Evolutionary conservation across 2,113 vertebrate species (phyloP), one percentile per base, ranked within the genome.

Genomic region (Labrus mixtus): DNA sequence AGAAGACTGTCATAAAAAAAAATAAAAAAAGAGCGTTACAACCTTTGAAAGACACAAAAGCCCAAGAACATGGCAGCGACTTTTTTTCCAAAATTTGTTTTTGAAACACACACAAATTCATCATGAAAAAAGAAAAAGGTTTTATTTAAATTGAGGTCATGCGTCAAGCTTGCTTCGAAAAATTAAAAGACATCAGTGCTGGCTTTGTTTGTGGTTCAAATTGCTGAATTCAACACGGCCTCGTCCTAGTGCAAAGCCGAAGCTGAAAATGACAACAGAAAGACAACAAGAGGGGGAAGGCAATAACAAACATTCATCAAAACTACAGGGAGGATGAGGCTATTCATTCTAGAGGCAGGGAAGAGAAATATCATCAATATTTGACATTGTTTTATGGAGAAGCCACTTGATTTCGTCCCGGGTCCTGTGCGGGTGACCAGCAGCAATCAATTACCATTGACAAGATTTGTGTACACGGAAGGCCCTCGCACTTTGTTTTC

Each of bases 331-430:
- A 88, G 94, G 91, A 90, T 87, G 82, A 90, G 88, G 91, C 93
- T 88, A 94, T 94, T 94, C 88, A 91, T 94, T 94, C 86, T 88
- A 65, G 78, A 90, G 90, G 78, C 90, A 83, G 84, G 83, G 85
- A 93, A 93, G 92, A 94, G 92, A 94, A 94, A 94, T 91, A 93
- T 93, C 93, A 94, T 94, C 93, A 95, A 95, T 94, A 95, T 94
- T 94, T 94, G 92, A 94, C 93, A 92, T 94, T 94, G 93, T 95
- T 94, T 93, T 94, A 94, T 93, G 93, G 91, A 92, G 91, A 94
- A 93, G 90, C 88, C 89, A 93, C 92, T 94, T 94, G 92, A 94
- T 93, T 94, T 93, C 79, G 82, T 94, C 92, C 91, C 82, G 76
- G 87, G 89, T 93, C 86, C 89, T 88, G 89, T 89, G 83, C 76